phyloP scores from a whole-genome alignment of 2,797 vertebrate genomes.

The Nannoperca obscura region DNA sequence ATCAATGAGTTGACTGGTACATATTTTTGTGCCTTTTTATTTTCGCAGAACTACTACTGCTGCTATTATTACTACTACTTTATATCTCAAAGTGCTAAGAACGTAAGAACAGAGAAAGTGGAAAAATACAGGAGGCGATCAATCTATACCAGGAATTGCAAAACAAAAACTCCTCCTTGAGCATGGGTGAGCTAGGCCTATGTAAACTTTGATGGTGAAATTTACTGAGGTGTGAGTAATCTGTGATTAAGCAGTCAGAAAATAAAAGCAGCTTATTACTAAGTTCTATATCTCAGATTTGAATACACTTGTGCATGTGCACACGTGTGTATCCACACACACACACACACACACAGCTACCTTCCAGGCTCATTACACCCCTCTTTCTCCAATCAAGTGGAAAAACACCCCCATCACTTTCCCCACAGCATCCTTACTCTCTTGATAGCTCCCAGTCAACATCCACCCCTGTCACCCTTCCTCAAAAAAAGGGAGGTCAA shows the following conservation, averaged over 20 bases:
- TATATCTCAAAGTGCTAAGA: conserved; percentile 8
- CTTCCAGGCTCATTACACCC: conserved; percentile 87
- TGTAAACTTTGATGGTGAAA: conserved; percentile 78
- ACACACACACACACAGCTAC: not conserved
- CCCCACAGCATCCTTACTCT: conserved; percentile 65
- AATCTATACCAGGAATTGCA: conserved; percentile 10
- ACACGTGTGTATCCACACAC: conserved; percentile 60
- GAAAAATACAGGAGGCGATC: not conserved
- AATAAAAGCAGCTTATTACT: conserved; percentile 17
- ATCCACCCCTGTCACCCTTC: conserved; percentile 71
- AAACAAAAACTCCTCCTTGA: conserved; percentile 19
- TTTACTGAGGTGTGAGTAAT: conserved; percentile 74
- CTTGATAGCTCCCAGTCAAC: conserved; percentile 80
- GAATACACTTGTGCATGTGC: conserved; percentile 66
- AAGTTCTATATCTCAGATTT: conserved; percentile 72
- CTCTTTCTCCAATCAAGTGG: conserved; percentile 86
- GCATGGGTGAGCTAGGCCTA: conserved; percentile 42
- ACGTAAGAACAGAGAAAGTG: not conserved
- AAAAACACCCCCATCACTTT: conserved; percentile 83
- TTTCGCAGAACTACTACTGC: not conserved
- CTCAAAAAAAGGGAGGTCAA: conserved; percentile 92
- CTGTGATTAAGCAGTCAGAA: conserved; percentile 75
- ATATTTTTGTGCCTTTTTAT: not conserved
- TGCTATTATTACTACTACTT: not conserved
- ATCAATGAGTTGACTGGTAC: not conserved